phyloP scores from a whole-genome alignment of 2,113 vertebrate species.

The Protobothrops flavoviridis region DNA sequence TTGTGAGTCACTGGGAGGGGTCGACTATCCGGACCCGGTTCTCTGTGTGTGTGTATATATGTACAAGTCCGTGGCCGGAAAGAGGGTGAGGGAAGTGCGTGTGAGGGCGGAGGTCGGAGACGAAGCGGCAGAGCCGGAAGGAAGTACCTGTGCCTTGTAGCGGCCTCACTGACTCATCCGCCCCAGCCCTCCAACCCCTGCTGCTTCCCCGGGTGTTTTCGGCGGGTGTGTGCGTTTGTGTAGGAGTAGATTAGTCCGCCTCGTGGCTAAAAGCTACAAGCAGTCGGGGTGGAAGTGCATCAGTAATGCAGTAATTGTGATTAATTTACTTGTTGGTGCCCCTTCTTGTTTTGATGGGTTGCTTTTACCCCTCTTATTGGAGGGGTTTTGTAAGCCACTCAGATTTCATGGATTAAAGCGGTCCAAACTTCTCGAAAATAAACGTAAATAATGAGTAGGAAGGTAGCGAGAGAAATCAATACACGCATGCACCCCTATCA shows the following conservation, averaged over 20 bases:
- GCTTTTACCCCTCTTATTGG: neutral
- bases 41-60: neutral
- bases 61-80: neutral
- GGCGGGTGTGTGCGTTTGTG: neutral
- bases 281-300: neutral
- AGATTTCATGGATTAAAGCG: neutral
- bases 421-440: neutral
- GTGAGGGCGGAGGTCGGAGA: neutral
- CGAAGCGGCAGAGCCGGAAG: constrained; percentile 1
- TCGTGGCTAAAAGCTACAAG: neutral
- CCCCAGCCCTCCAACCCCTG: neutral
- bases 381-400: neutral
- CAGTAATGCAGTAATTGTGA: neutral
- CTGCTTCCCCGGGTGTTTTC: neutral
- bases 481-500: neutral
- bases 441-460: neutral
- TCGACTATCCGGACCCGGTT: neutral
- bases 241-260: neutral
- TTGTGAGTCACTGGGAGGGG: constrained; percentile 74
- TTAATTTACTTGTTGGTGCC: neutral
- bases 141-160: neutral
- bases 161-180: constrained; percentile 13
- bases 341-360: neutral
- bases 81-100: neutral
- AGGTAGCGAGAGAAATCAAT: neutral